Base-by-base conservation (phyloP, 2,113 vertebrate species). In the Platycercus adscitus region DNA sequence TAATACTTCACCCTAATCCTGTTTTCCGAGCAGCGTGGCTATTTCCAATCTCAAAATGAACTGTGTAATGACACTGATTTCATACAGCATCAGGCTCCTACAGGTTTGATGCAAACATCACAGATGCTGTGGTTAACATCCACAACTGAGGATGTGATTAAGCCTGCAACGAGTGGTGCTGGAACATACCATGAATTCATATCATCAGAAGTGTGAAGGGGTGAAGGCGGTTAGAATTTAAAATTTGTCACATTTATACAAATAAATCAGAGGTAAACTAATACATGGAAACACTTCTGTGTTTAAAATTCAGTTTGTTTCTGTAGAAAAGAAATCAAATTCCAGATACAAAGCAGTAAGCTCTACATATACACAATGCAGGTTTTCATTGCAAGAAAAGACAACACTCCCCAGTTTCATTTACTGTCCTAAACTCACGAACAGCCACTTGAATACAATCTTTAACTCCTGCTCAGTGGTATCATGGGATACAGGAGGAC, bases 111-210 rank as follows among this genome's bases (percentile, higher is more conserved):
- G 37, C 31, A 72, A 76, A 82, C 33, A 1, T 61, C 84, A 72
- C 84, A 95, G 91, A 91, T 80, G 56, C 60, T 70, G 64, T 1
- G 0, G 87, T 72, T 95, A 85, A 94, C 41, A 92, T 91, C 78
- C 84, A 85, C 58, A 52, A 58, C 46, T 49, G 75, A 78, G 68
- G 70, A 69, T 72, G 35, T 41, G 55, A 93, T 95, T 87, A 94
- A 91, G 60, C 41, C 66, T 72, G 63, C 2, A 2, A 73, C 49
- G 65, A 94, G 58, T 63, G 53, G 63, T 77, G 70, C n/a, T 85
- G 60, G 58, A 93, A 86, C 71, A 73, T 46, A 43, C 70, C 43
- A 72, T n/a, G 75, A 95, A 91, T 91, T 91, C 52, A 93, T 96
- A 87, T 56, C 29, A 65, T 52, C 75, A 86, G 31, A 86, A 84